Base-by-base conservation (phyloP, 2,888 invertebrate genomes). In the Noctua fimbriata region DNA sequence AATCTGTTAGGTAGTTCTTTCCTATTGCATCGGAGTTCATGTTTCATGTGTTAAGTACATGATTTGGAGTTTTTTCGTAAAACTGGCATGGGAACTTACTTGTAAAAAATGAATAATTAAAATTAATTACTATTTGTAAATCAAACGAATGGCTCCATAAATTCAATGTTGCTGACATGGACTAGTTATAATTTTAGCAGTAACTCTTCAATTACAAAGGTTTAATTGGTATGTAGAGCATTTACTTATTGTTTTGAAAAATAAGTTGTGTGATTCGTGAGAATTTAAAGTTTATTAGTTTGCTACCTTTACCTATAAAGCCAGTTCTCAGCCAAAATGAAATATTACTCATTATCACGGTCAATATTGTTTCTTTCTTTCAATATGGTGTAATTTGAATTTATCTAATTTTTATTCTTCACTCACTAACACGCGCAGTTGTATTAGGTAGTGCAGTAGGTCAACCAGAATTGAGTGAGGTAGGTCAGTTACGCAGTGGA, bases 151-250 rank as follows among this genome's bases (percentile, higher is more conserved):
- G 1, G 18, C 18, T 36, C 24, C 16, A 65, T 65, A 79, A 58
- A 66, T 55, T 36, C 14, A 52, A 44, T n/a, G 63, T 70, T 52
- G 16, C 32, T 65, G 63, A 65, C 63, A 65, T 58, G 28, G 28
- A 47, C 52, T 58, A 41, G 16, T 36, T 12, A 24, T n/a, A 5
- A 52, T 44, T 63, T 63, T 28, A 79, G 28, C 47, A 14, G 10
- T 44, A 67, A 58, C 41, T 41, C 73, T 49, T 79, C 9, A 80
- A 67, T 79, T 79, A 67, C 2, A 80, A 41, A 67, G 21, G 28
- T 14, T 41, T 73, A 73, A 80, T 79, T 58, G 65, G 36, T 21
- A 79, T 58, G 73, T 12, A 32, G 24, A n/a, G 3, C 5, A 24
- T 73, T 47, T 21, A 36, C 63, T 65, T 67, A 58, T 73, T 81